Percentiles rank a stretch among this genome's conserved stretches.
Conservation (phyloP, 2,797 vertebrate genomes). For the Neomorphus geoffroyi region DNA sequence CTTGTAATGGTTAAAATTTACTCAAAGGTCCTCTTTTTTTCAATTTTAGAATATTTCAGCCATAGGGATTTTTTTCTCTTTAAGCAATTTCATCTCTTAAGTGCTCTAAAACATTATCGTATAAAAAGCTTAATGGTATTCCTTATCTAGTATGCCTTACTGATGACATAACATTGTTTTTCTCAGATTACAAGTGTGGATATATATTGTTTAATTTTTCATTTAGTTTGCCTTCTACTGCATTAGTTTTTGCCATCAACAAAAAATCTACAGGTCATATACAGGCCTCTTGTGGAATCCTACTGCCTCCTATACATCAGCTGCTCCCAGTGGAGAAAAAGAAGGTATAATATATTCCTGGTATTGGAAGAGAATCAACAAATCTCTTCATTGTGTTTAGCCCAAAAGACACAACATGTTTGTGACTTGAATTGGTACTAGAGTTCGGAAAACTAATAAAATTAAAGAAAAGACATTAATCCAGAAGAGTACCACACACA, state of each 20-base stretch:
- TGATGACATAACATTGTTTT: background rate
- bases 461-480: background rate
- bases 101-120: background rate
- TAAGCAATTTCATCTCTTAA: background rate
- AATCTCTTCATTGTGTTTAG: background rate
- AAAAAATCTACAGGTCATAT: background rate
- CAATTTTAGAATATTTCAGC: background rate
- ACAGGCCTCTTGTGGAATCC: background rate
- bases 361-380: background rate
- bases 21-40: background rate
- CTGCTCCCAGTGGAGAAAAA: background rate
- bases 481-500: background rate
- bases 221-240: background rate
- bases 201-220: background rate
- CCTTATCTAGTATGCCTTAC: background rate
- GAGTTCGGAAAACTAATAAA: background rate
- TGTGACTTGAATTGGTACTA: background rate
- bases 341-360: background rate
- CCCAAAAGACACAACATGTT: background rate
- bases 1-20: background rate
- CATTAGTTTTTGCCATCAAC: background rate
- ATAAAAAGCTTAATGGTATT: background rate
- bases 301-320: background rate
- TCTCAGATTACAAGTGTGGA: background rate
- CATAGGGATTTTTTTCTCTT: background rate